Percentiles rank a stretch among this genome's conserved stretches.
Conservation (phyloP, 2,113 vertebrate species). For the Tonatia bakeri region DNA sequence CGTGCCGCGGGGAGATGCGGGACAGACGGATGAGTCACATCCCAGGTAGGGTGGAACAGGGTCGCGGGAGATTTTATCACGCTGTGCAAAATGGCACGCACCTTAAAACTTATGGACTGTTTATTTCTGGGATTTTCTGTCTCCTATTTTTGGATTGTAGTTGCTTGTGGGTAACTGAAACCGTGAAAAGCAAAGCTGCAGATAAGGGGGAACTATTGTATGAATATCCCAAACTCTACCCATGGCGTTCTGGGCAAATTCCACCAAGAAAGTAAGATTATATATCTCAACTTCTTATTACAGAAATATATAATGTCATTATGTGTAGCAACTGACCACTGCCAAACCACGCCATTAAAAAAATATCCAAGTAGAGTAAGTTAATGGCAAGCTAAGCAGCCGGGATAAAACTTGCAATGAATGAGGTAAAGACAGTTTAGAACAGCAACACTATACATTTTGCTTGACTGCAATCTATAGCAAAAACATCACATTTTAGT, state of each 20-base stretch:
- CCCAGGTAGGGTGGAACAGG: background rate
- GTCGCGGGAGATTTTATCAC: background rate
- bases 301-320: background rate
- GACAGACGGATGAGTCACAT: no score
- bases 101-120: background rate
- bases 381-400: background rate
- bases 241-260: conserved; percentile 18
- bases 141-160: background rate
- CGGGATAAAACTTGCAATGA: background rate
- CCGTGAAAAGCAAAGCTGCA: background rate
- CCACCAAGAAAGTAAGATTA: background rate
- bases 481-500: background rate
- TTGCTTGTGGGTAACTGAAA: background rate
- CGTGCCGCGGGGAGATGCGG: fast-evolving
- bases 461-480: background rate
- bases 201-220: background rate
- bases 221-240: background rate
- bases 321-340: background rate
- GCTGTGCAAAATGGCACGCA: background rate
- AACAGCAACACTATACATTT: background rate
- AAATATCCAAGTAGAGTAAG: background rate
- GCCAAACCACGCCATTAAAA: background rate
- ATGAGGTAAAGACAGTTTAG: background rate
- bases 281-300: background rate
- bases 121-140: background rate